phyloP scores from a whole-genome alignment of 2,797 vertebrate genomes.

The Nothura maculosa region DNA sequence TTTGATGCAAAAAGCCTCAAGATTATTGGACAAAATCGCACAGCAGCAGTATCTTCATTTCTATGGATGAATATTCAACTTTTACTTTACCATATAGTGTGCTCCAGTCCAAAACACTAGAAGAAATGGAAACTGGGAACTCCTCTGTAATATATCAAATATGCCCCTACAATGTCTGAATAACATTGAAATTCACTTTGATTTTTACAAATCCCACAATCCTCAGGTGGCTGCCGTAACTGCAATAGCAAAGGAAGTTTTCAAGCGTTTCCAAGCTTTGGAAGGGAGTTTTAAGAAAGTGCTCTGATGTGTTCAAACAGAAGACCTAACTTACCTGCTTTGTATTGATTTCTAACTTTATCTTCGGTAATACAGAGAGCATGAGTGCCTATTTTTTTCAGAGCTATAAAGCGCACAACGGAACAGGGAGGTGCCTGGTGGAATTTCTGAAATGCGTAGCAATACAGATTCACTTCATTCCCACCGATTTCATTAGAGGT shows the following conservation, averaged over 20 bases:
- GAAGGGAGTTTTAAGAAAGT: background rate
- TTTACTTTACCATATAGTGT: background rate
- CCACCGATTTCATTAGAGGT: background rate
- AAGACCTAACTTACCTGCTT: background rate
- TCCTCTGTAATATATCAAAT: background rate
- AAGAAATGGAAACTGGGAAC: conserved; percentile 4
- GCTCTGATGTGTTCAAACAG: background rate
- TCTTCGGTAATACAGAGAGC: background rate
- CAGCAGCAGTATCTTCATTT: background rate
- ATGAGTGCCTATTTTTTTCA: background rate
- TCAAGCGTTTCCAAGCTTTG: background rate
- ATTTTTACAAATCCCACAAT: background rate
- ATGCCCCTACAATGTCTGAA: background rate
- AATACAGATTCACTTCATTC: background rate
- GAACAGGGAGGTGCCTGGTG: background rate
- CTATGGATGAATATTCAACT: conserved; percentile 29
- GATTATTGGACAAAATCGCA: conserved; percentile 22
- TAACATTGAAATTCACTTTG: background rate
- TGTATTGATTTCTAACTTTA: conserved; percentile 14
- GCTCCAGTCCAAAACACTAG: background rate
- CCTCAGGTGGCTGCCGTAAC: background rate
- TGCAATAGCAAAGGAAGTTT: background rate
- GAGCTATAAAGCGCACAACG: background rate
- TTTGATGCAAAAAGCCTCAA: conserved; percentile 27
- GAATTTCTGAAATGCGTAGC: background rate